phyloP scores from a whole-genome alignment of 2,113 vertebrate genomes.

The Telmatochromis brichardi region DNA sequence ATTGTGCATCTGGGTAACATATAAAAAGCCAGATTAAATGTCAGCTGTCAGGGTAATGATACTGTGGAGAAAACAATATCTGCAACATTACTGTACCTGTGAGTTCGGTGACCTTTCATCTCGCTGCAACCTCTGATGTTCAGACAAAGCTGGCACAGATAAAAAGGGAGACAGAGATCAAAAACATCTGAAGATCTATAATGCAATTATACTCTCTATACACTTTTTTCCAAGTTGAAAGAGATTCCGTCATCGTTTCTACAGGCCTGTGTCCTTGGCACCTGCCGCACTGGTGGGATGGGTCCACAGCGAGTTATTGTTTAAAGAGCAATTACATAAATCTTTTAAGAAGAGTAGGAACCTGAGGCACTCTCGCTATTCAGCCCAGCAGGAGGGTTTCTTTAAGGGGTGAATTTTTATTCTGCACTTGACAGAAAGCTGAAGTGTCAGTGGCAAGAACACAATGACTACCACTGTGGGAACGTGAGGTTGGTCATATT shows the following conservation, averaged over 20 bases:
- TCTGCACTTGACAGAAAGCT: background rate
- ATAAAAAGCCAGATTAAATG: slow-evolving; percentile 40
- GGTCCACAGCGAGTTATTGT: background rate
- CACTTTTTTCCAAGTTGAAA: slow-evolving; percentile 27
- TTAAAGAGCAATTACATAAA: slow-evolving; percentile 20
- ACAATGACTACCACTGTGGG: background rate
- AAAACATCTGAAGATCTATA: slow-evolving; percentile 30
- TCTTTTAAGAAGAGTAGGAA: background rate
- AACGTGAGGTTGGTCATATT: background rate
- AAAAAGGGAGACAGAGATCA: slow-evolving; percentile 48
- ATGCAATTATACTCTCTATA: slow-evolving; percentile 32
- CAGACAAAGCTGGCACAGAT: slow-evolving; percentile 50
- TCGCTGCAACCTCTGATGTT: slow-evolving; percentile 35
- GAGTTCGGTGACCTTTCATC: slow-evolving; percentile 51
- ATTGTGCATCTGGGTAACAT: slow-evolving; percentile 25
- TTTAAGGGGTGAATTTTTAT: background rate
- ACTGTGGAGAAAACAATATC: slow-evolving; percentile 41
- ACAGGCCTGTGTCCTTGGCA: background rate
- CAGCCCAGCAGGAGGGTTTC: background rate
- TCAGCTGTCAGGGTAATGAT: slow-evolving; percentile 48
- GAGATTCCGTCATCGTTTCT: slow-evolving; percentile 14
- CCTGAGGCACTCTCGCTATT: background rate
- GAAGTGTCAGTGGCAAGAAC: background rate
- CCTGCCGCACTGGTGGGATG: background rate
- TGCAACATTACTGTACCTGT: slow-evolving; percentile 9